Conservation (phyloP, 2,113 vertebrate genomes). For the Todiramphus chloris region DNA sequence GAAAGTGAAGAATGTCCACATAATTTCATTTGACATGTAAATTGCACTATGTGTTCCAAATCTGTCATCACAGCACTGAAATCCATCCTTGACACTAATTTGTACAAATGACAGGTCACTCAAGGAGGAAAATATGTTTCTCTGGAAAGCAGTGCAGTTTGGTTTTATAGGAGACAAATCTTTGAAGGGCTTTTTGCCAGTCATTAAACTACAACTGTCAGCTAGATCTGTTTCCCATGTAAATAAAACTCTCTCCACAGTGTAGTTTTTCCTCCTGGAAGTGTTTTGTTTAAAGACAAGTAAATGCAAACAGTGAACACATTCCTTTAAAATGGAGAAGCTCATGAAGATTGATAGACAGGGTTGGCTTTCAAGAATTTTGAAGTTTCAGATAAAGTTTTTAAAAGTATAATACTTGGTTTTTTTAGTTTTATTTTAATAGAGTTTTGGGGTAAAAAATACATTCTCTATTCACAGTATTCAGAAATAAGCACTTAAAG, state of each 20-base stretch:
- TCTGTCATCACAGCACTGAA: neutral
- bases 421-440: neutral
- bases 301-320: neutral
- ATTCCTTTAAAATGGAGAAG: neutral
- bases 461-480: neutral
- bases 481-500: neutral
- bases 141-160: neutral
- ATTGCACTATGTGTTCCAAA: neutral
- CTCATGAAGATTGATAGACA: neutral
- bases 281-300: neutral
- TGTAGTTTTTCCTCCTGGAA: neutral
- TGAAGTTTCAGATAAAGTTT: neutral
- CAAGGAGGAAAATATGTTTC: neutral
- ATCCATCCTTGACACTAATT: conserved; percentile 28
- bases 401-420: neutral
- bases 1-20: neutral
- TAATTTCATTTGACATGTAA: conserved; percentile 16
- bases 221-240: neutral
- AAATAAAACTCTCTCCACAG: neutral
- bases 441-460: neutral
- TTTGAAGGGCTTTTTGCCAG: neutral
- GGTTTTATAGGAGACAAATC: neutral
- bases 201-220: neutral
- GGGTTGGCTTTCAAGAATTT: neutral
- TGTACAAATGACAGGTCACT: neutral